A percentile compares a stretch with the other conserved stretches of the same genome.
Conservation (phyloP, 1,140 invertebrate species). For the Macrocentrus cingulum region DNA sequence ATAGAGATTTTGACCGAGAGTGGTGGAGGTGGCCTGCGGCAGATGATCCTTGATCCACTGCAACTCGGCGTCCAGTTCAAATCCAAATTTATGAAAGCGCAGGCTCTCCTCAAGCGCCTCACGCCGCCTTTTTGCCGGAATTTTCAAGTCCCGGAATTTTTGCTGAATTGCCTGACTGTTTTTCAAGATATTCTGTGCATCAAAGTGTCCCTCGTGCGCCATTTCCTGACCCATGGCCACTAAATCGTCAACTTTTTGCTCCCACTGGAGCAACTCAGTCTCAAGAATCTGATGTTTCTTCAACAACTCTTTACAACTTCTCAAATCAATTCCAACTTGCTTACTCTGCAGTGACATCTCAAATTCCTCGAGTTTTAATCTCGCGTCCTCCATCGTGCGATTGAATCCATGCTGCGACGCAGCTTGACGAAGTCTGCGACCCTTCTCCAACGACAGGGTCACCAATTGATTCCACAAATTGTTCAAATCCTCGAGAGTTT, state of each 20-base stretch:
- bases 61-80: conserved; percentile 89
- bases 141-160: conserved; percentile 67
- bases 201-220: conserved; percentile 91
- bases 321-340: conserved; percentile 80
- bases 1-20: conserved; percentile 79
- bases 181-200: conserved; percentile 81
- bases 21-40: conserved; percentile 76
- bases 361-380: conserved; percentile 79
- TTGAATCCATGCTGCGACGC: conserved; percentile 80
- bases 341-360: conserved; percentile 73
- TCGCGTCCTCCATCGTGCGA: conserved; percentile 75
- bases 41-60: conserved; percentile 94
- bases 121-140: conserved; percentile 68
- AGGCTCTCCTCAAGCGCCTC: conserved; percentile 83
- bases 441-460: conserved; percentile 77
- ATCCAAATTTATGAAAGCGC: conserved; percentile 90
- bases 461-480: conserved; percentile 73
- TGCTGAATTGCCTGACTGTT: conserved; percentile 76
- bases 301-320: conserved; percentile 85
- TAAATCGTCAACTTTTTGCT: conserved; percentile 75
- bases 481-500: conserved; percentile 70
- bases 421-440: conserved; percentile 75
- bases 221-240: conserved; percentile 82
- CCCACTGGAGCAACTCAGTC: conserved; percentile 77
- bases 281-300: conserved; percentile 83